Evolutionary conservation across 1,140 invertebrate species (phyloP), one percentile per base, ranked within the genome.

Genomic region (Neomicropteryx cornuta): DNA sequence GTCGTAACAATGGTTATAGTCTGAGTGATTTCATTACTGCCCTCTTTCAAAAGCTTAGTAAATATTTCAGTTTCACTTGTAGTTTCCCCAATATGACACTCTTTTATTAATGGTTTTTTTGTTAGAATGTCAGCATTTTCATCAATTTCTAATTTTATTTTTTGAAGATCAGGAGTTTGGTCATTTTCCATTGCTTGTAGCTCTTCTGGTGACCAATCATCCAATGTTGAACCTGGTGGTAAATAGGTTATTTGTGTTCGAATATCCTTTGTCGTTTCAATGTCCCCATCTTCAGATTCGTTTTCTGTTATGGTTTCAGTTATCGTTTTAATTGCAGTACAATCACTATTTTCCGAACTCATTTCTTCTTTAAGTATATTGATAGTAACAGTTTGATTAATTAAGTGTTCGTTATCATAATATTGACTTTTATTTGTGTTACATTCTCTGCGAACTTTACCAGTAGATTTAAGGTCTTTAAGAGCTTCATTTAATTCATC

Each of bases 161-260:
- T 58, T 16, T 53, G 47, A 43, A 52, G 44, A 38, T 51, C 47
- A 10, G 34, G 34, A 18, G 42, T 33, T 8, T 53, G 48, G 38
- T 56, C 52, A 40, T 56, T 53, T 48, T 58, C 53, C 23, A 64
- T 55, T 48, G 60, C 52, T 39, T 59, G 53, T 35, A 61, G 45
- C 36, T 61, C 52, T 51, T 63, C 59, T 32, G 59, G 58, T 31
- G 62, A 58, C 57, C 60, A 63, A 46, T 68, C 66, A 41, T 67
- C 64, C 36, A 68, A 44, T 3, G 52, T 49, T 18, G 58, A 62
- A 20, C 66, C 66, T 18, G 54, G 42, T 13, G 66, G 66, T 34
- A 68, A 51, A 44, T 68, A 68, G 3, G 62, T 67, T n/a, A 68
- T 62, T 57, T 67, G 66, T 31, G 66, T 68, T 37, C 59, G 52